These are phyloP conservation scores for Thripadectes ignobilis DNA, from an alignment of 2,797 vertebrate species.

Conservation along the genomic window DNA sequence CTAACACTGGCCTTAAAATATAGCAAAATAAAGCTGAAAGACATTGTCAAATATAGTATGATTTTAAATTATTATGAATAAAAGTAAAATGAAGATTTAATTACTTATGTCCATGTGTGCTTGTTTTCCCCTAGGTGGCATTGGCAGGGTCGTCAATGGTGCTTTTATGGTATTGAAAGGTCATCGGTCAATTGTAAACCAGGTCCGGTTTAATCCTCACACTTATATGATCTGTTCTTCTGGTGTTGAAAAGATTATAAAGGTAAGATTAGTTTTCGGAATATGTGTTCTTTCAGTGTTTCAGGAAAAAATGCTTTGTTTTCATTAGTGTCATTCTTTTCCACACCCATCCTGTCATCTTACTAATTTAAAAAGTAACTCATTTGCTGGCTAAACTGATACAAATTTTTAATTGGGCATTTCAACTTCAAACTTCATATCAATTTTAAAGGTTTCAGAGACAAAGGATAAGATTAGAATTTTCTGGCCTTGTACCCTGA, in stretches of 20 bases:
- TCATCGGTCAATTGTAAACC: conserved; percentile 98
- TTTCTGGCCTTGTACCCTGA: not conserved
- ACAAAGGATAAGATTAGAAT: not conserved
- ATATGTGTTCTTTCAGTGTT: not conserved
- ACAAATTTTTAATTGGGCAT: not conserved
- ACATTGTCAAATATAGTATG: not conserved
- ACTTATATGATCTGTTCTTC: conserved; percentile 99
- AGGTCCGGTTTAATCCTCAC: conserved; percentile 97
- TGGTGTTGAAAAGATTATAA: conserved; percentile 98
- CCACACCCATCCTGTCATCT: not conserved
- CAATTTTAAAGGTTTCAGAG: not conserved
- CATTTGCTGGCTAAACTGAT: not conserved
- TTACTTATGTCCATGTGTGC: not conserved
- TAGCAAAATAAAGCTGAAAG: not conserved
- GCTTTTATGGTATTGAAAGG: conserved; percentile 98
- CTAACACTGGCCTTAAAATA: not conserved
- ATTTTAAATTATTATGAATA: not conserved
- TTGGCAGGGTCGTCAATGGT: conserved; percentile 95
- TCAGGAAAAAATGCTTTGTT: not conserved
- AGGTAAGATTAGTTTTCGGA: conserved; percentile 81
- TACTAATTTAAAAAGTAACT: not conserved
- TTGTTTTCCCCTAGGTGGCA: conserved; percentile 80
- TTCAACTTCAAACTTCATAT: not conserved
- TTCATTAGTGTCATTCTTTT: not conserved
- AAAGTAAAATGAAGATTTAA: not conserved